phyloP scores from a whole-genome alignment of 2,888 invertebrate species.

The Flexamia atlantica region DNA sequence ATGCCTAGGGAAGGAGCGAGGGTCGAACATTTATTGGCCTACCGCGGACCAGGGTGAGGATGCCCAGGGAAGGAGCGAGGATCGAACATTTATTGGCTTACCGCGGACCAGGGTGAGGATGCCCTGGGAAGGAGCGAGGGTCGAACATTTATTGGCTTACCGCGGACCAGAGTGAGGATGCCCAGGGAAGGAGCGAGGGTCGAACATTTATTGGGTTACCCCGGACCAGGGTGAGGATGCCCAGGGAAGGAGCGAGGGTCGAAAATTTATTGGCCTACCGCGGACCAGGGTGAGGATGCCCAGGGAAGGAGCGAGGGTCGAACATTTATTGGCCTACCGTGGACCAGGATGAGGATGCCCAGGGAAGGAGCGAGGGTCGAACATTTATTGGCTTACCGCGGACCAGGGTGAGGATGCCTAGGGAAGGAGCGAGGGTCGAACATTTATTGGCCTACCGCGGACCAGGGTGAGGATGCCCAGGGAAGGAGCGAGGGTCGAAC shows the following conservation, averaged over 20 bases:
- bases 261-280: conserved; percentile 79
- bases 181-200: conserved; percentile 97
- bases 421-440: conserved; percentile 93
- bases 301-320: conserved; percentile 95
- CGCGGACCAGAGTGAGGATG: conserved; percentile 88
- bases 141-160: conserved; percentile 78
- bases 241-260: conserved; percentile 97
- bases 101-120: conserved; percentile 89
- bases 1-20: conserved; percentile 97
- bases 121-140: conserved; percentile 96
- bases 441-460: conserved; percentile 81
- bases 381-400: conserved; percentile 81
- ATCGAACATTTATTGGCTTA: conserved; percentile 78
- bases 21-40: conserved; percentile 74
- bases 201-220: conserved; percentile 79
- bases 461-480: conserved; percentile 90
- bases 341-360: conserved; percentile 88
- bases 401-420: conserved; percentile 90
- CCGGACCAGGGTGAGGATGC: conserved; percentile 88
- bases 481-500: conserved; percentile 94
- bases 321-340: conserved; percentile 80
- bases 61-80: conserved; percentile 96
- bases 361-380: conserved; percentile 95
- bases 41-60: conserved; percentile 89
- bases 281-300: conserved; percentile 89